Evolutionary conservation across 1,140 invertebrate genomes (phyloP).

Genomic region (Orius insidiosus): DNA sequence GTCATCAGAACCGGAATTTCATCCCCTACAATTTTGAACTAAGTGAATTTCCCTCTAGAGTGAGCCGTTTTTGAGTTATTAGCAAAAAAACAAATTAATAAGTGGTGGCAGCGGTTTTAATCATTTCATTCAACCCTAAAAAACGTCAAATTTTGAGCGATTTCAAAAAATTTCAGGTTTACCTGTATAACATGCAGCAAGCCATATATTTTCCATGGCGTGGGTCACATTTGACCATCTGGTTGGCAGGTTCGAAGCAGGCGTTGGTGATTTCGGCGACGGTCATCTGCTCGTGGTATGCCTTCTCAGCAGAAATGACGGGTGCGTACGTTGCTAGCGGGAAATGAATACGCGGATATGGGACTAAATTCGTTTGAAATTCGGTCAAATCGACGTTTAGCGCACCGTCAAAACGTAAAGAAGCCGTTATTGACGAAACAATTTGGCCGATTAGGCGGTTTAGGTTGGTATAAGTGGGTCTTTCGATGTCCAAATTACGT

Average conservation of each 20-base stretch:
- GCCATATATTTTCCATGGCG: constrained; percentile 83
- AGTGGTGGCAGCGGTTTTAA: too few species aligned
- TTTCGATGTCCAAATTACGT: constrained; percentile 70
- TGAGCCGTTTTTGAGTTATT: too few species aligned
- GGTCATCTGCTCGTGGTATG: constrained; percentile 65
- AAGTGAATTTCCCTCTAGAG: too few species aligned
- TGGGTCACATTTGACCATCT: constrained; percentile 88
- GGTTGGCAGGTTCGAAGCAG: constrained; percentile 65
- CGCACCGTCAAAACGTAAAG: constrained; percentile 75
- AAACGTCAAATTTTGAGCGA: too few species aligned
- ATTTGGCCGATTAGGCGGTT: constrained; percentile 72
- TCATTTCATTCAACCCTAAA: too few species aligned
- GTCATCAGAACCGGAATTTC: too few species aligned
- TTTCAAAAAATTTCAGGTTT: too few species aligned
- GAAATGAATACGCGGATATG: constrained; percentile 69
- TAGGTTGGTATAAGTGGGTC: constrained; percentile 62
- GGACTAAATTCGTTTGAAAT: constrained; percentile 78
- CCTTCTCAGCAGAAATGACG: constrained; percentile 69
- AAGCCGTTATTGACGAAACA: constrained; percentile 73
- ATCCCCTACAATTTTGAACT: too few species aligned
- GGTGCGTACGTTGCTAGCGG: constrained; percentile 68
- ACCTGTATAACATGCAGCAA: constrained; percentile 56
- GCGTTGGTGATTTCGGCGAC: constrained; percentile 73
- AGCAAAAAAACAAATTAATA: too few species aligned
- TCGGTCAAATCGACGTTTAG: constrained; percentile 78